Base-by-base conservation (phyloP, 2,888 invertebrate genomes). In the Ophion ventricosus region DNA sequence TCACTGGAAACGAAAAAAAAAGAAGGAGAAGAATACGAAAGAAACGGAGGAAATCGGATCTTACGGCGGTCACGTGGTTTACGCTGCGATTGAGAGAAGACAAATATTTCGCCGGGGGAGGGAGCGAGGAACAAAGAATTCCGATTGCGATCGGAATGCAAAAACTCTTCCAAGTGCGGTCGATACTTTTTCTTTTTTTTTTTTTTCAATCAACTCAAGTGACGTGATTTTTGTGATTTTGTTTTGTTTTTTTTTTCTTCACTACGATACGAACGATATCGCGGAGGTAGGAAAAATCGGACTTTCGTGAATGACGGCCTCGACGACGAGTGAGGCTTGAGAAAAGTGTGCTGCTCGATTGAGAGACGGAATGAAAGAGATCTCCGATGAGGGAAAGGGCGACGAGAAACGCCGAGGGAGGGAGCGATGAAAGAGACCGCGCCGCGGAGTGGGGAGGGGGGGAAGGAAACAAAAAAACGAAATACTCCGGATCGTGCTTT, bases 371-470 rank as follows among this genome's bases (percentile, higher is more conserved):
- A 26, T n/a, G 61, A 49, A 59, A 72, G 43, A 26, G 56, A 3
- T 49, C 49, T 14, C 14, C 49, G 49, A 14, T 17, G n/a, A 69
- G 17, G 40, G 35, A 61, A 43, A 14, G 5, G 63, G 59, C 49
- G 40, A 26, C 29, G n/a, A 59, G 54, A 66, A 61, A 26, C 49
- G 59, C 49, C 35, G 43, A 49, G 40, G 75, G 72, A n/a, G 43
- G 64, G 54, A 66, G 49, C 49, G 23, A 54, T 35, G 29, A 63
- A 40, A n/a, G 35, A 8, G 29, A 0, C 14, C 54, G 35, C 61
- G 35, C 4, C 54, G 25, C 61, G 35, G 61, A 61, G 61, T 26
- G 61, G 61, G 43, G 25, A 3, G 23, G 61, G 61, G 43, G 25
- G 8, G 23, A 63, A 74, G 26, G 29, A 17, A 8, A 17, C 11